phyloP scores from a whole-genome alignment of 2,797 vertebrate species.

The Varecia variegata region DNA sequence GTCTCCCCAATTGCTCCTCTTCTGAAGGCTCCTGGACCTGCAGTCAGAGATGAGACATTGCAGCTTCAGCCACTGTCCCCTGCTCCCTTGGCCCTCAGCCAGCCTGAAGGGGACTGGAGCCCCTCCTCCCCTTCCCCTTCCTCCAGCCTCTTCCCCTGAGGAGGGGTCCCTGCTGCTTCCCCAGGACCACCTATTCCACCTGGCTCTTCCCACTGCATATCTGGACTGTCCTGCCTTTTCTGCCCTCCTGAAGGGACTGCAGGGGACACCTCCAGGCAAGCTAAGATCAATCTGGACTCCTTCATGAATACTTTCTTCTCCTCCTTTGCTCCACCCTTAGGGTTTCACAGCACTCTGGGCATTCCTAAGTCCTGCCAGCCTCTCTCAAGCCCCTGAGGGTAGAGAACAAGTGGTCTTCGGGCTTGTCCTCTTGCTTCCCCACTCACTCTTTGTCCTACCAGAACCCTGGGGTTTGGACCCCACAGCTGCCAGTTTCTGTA shows the following conservation, averaged over 20 bases:
- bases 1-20: background rate
- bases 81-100: background rate
- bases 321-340: background rate
- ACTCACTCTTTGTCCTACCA: background rate
- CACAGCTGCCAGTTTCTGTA: background rate
- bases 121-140: background rate
- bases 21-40: background rate
- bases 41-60: background rate
- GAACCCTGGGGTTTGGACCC: background rate
- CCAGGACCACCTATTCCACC: background rate
- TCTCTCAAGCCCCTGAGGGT: background rate
- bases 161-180: background rate
- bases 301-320: background rate
- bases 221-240: background rate
- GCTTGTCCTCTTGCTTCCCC: background rate
- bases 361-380: background rate
- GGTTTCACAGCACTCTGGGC: background rate
- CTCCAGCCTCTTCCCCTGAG: background rate
- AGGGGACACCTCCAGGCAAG: background rate
- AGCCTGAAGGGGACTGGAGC: background rate
- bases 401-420: background rate
- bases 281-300: background rate
- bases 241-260: background rate
- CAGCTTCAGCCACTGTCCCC: background rate
- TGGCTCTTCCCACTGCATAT: background rate